Evolutionary conservation across 2,113 vertebrate genomes (phyloP), one percentile per base, ranked within the genome.

Genomic region (Symphodus melops): DNA sequence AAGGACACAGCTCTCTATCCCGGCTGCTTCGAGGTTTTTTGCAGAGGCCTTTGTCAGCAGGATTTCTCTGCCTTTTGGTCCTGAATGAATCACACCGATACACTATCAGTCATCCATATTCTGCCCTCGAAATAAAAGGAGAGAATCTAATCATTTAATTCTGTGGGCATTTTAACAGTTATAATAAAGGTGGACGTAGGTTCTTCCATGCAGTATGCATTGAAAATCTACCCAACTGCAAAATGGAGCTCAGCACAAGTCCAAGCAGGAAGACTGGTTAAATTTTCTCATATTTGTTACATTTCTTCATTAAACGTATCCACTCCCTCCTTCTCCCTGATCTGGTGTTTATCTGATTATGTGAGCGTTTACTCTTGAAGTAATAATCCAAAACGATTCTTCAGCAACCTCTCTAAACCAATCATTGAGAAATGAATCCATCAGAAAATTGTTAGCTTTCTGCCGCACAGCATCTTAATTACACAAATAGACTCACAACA

Each of bases 1-100:
- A 87, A 88, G 85, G 75, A 82, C 77, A 70, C 44, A 46, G 61
- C 53, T 72, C 58, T 78, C 66, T 46, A 42, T 74, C 53, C 36
- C 6, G 36, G 67, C 81, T 78, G 67, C 80, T 51, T 59, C 16
- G 5, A 20, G 77, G 67, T 52, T 82, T 60, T 86, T 87, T 83
- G 19, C 48, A 81, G 33, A 77, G 58, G 33, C 62, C 72, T 85
- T 77, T 85, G 75, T 85, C 83, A 84, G 85, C 82, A 88, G 55
- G 73, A 86, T 83, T 72, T 64, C 21, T 33, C 11, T 75, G 54
- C 52, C 53, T 69, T 78, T 87, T 79, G 69, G 28, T 80, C 52
- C 59, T 60, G 11, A 65, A 83, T 72, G 20, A 86, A 84, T 86
- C 62, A 70, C 68, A 64, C 62, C 3, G 46, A 75, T 67, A 52